phyloP scores from a whole-genome alignment of 2,888 invertebrate species.

The Tethea ocularis region DNA sequence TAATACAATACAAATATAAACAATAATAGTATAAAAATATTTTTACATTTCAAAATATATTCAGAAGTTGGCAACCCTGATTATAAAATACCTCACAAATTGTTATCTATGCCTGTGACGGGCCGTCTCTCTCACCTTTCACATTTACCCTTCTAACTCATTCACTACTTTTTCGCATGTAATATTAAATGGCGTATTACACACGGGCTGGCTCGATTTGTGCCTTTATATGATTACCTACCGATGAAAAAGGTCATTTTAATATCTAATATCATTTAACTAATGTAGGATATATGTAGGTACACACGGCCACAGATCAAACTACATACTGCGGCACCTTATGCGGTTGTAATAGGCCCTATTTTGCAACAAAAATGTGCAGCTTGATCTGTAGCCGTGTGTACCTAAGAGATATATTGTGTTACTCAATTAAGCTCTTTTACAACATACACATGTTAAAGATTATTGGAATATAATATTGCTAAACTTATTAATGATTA shows the following conservation, averaged over 20 bases:
- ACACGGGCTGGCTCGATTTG: constrained; percentile 5
- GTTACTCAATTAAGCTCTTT: too few species aligned
- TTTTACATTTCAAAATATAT: neutral
- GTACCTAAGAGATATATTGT: neutral
- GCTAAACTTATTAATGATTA: too few species aligned
- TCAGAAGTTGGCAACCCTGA: neutral
- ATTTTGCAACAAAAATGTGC: too few species aligned
- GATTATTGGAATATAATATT: too few species aligned
- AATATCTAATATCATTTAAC: neutral
- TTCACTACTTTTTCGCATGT: constrained; percentile 5
- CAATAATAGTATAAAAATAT: neutral
- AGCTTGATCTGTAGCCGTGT: too few species aligned
- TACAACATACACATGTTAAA: too few species aligned
- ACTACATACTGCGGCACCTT: too few species aligned
- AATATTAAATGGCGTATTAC: constrained; percentile 10
- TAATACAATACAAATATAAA: too few species aligned
- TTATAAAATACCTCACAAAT: neutral
- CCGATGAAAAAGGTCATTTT: constrained; percentile 14
- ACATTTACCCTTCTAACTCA: constrained; percentile 5
- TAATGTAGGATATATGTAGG: neutral
- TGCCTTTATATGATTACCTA: neutral
- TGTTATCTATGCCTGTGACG: neutral
- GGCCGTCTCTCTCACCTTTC: constrained; percentile 3
- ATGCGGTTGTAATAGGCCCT: too few species aligned
- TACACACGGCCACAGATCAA: too few species aligned